Conservation (phyloP, 2,113 vertebrate species). For the Dipodomys stephensi region DNA sequence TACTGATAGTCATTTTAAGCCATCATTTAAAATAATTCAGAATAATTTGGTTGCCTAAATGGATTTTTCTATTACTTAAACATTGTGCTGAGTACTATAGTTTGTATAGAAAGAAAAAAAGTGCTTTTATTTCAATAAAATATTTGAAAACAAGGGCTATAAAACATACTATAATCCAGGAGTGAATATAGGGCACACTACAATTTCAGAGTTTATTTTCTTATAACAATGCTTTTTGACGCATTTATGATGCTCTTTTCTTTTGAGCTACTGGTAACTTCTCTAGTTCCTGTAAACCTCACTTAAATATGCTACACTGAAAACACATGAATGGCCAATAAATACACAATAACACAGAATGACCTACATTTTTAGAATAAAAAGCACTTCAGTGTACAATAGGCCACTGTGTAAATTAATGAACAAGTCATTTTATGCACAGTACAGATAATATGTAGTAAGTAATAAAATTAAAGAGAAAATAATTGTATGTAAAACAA, state of each 20-base stretch:
- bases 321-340: conserved; percentile 73
- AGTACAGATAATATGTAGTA: conserved; percentile 36
- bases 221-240: not conserved
- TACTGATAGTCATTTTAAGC: not conserved
- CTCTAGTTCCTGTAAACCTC: conserved; percentile 66
- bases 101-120: not conserved
- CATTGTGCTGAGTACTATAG: not conserved
- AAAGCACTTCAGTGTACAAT: not conserved
- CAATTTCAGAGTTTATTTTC: not conserved
- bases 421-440: conserved; percentile 70
- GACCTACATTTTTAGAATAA: not conserved
- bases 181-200: not conserved
- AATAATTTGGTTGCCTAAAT: not conserved
- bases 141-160: not conserved
- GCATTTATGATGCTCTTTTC: too few relatives aligned
- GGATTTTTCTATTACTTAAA: not conserved
- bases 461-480: conserved; percentile 56
- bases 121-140: not conserved
- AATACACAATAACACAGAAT: conserved; percentile 70
- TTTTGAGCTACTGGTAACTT: conserved; percentile 49
- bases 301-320: conserved; percentile 66
- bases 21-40: not conserved
- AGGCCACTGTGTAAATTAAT: conserved; percentile 61
- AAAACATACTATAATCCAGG: not conserved
- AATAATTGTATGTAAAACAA: not conserved